phyloP scores from a whole-genome alignment of 2,797 vertebrate genomes.

The Clarias pachynema region DNA sequence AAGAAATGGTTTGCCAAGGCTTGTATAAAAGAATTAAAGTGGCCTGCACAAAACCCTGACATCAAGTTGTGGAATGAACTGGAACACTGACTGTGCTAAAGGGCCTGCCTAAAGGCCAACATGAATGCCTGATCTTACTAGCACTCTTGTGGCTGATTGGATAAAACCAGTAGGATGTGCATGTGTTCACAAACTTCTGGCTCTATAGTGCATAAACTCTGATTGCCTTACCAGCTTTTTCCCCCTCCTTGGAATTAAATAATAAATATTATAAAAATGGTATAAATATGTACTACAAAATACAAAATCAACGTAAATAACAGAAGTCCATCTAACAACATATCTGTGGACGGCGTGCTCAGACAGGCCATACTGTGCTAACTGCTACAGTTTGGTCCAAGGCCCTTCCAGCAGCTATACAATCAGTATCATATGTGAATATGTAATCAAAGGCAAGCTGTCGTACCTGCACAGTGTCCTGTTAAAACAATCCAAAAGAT shows the following conservation, averaged over 20 bases:
- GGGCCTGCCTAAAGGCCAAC: background rate
- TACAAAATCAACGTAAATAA: background rate
- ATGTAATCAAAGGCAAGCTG: background rate
- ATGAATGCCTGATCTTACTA: background rate
- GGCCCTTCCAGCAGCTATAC: background rate
- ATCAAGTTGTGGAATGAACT: background rate
- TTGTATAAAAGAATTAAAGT: background rate
- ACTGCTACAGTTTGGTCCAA: background rate
- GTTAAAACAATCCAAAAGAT: constrained; percentile 29
- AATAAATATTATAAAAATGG: too few species aligned
- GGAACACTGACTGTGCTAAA: background rate
- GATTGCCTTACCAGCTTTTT: background rate
- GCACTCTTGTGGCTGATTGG: background rate
- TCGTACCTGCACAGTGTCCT: constrained; percentile 45
- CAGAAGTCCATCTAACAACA: background rate
- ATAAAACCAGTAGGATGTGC: background rate
- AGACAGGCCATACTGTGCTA: background rate
- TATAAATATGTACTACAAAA: background rate
- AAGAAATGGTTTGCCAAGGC: background rate
- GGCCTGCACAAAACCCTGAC: background rate
- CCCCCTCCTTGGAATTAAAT: background rate
- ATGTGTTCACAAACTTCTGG: background rate
- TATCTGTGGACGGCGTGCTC: background rate
- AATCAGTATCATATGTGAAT: background rate
- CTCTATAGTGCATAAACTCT: background rate